Percentiles rank a stretch among this genome's conserved stretches.
Conservation (phyloP, 2,888 invertebrate genomes). For the Mactromeris polynyma region DNA sequence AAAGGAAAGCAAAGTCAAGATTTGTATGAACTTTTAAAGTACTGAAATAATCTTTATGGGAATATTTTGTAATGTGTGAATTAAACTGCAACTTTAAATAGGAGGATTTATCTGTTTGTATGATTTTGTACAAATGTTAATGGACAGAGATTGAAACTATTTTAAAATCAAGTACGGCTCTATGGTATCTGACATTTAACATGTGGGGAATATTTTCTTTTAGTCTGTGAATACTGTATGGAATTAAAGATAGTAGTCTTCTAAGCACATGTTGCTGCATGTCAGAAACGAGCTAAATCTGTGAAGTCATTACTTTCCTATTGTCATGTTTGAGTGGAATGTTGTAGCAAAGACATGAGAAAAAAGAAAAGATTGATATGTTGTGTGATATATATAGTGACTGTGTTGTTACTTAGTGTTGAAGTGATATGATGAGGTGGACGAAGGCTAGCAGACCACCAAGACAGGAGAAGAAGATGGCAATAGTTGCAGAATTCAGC, state of each 20-base stretch:
- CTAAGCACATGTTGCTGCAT: too few relatives aligned
- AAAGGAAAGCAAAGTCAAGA: background rate
- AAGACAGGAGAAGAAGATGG: conserved; percentile 4
- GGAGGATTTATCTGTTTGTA: background rate
- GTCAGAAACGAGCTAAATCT: background rate
- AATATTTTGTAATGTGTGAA: conserved; percentile 20
- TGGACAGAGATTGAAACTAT: background rate
- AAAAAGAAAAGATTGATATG: background rate
- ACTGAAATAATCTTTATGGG: conserved; percentile 6
- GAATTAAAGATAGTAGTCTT: too few relatives aligned
- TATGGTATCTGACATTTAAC: background rate
- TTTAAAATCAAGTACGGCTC: background rate
- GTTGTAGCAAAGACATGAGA: background rate
- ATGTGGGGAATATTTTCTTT: background rate
- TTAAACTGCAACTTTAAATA: background rate
- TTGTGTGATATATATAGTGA: background rate
- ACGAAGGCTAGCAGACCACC: background rate
- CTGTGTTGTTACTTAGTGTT: background rate
- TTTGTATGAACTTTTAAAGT: background rate
- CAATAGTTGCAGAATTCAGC: conserved; percentile 39
- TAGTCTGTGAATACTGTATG: too few relatives aligned
- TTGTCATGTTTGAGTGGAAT: background rate
- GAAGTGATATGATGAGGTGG: background rate
- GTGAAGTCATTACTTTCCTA: background rate
- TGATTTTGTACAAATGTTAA: background rate